Conservation (phyloP, 2,888 invertebrate species). For the Osmoderma eremita region DNA sequence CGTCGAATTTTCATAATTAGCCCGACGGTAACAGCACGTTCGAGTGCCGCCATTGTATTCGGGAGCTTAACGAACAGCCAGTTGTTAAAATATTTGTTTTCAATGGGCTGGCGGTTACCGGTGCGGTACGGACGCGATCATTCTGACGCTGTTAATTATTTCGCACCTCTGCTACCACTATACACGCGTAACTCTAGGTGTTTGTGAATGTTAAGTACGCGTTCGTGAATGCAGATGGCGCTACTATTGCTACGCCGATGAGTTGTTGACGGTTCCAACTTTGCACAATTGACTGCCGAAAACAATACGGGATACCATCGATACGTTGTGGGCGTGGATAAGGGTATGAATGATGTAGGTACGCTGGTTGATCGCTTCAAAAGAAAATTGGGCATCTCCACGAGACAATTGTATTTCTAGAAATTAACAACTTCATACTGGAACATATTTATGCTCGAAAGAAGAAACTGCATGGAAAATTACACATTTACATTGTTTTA, state of each 20-base stretch:
- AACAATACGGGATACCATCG: conserved; percentile 49
- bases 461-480: too few species aligned
- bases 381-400: conserved; percentile 2
- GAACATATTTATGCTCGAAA: too few species aligned
- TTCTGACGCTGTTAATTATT: conserved; percentile 53
- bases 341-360: conserved; percentile 16
- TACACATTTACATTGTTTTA: too few species aligned
- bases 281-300: conserved; percentile 48
- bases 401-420: background rate
- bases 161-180: conserved; percentile 49
- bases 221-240: conserved; percentile 6
- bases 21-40: conserved; percentile 53
- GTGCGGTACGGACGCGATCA: conserved; percentile 47
- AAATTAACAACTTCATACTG: conserved; percentile 14
- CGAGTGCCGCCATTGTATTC: conserved; percentile 59
- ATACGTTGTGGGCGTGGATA: conserved; percentile 41
- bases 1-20: conserved; percentile 63
- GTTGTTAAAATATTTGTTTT: conserved; percentile 56
- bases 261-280: conserved; percentile 40
- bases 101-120: conserved; percentile 51
- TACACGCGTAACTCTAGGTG: conserved; percentile 1
- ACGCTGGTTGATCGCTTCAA: conserved; percentile 19
- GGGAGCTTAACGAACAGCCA: conserved; percentile 55
- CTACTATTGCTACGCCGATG: background rate
- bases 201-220: background rate